Conservation (phyloP, 2,113 vertebrate species). For the human region GRCh38 chr15:88770501-88771000, state of each 20-base stretch:
- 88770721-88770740: neutral
- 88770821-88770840: neutral
- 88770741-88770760: neutral
- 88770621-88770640: neutral
- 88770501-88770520: neutral
- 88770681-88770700: neutral
- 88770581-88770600: neutral
- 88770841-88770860: neutral
- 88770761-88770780: neutral
- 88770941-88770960: neutral
- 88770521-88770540: neutral
- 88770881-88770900: neutral
- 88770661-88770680: neutral
- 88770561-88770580: neutral
- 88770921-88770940: neutral
- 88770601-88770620: neutral
- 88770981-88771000: neutral
- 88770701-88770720: neutral
- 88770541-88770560: conserved; percentile 33
- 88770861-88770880: neutral
- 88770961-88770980: neutral
- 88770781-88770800: neutral
- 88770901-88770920: neutral
- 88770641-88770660: neutral
- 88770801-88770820: neutral